phyloP scores from a whole-genome alignment of 2,797 vertebrate species.

The Lutjanus campechanus region DNA sequence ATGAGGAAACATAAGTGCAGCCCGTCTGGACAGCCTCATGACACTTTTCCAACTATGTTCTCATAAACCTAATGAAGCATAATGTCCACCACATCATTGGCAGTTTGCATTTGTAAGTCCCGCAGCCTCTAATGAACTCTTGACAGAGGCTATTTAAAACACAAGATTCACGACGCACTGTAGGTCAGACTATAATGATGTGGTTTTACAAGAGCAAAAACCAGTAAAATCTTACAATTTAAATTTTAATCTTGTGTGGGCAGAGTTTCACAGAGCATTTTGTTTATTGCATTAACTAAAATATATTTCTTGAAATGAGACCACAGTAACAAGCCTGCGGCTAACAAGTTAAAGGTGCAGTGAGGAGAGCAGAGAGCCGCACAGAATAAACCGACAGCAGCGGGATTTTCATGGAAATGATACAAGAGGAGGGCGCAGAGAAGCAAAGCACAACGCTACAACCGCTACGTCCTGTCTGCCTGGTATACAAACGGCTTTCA shows the following conservation, averaged over 20 bases:
- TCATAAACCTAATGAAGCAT: not conserved
- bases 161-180: not conserved
- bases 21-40: not conserved
- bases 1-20: not conserved
- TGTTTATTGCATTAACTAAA: not conserved
- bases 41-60: not conserved
- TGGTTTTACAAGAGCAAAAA: not conserved
- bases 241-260: not conserved
- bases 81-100: not conserved
- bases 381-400: not conserved
- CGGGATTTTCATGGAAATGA: not conserved
- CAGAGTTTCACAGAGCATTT: not conserved
- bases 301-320: not conserved
- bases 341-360: not conserved
- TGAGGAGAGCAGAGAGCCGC: not conserved
- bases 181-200: not conserved
- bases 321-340: no score
- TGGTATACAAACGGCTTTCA: no score
- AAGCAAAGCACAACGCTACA: no score
- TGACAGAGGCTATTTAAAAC: not conserved
- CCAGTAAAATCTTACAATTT: not conserved
- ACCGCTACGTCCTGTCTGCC: no score
- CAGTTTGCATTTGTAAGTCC: constrained; percentile 1
- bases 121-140: not conserved
- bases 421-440: not conserved